Evolutionary conservation across 2,797 vertebrate genomes (phyloP), one percentile per base, ranked within the genome.

Genomic region (Liparis tanakae): DNA sequence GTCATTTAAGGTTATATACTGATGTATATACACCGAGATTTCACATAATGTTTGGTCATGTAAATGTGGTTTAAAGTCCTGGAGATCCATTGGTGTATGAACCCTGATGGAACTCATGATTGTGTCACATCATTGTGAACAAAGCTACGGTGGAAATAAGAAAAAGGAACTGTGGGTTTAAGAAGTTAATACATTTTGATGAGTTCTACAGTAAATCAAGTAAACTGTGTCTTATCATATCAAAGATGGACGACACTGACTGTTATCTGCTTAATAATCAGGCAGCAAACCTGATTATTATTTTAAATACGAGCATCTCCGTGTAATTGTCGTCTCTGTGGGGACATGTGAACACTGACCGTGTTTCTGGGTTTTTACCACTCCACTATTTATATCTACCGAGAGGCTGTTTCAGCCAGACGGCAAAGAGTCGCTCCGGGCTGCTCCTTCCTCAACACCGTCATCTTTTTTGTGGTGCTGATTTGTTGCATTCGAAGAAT

Each of bases 351-450:
- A 30, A 72, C 67, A 74, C 72, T 61, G 64, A 74, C 63, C 57
- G 53, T 41, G 75, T 79, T 37, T 70, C 70, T 68, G 39, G 37
- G 76, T 83, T 82, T 84, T 70, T 7, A 56, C 80, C 71, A 66
- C 79, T 63, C 41, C 68, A 70, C 79, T 91, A 89, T 91, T 91
- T 87, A 85, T 88, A 89, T 81, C 85, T 69, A 70, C 85, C 85
- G 63, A 84, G 67, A 34, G 58, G 1, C 55, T 7, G 50, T 70
- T 78, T 82, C 72, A 76, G 59, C 82, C 73, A 84, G 78, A 81
- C 78, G 72, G 80, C 86, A 75, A 72, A 81, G 76, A 62, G 86
- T 78, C 63, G 82, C 88, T 86, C 81, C 44, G 6, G 87, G 88
- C 88, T 2, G 58, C 76, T 71, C 44, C 67, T 61, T 70, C 74